Conservation (phyloP, 2,113 vertebrate genomes). For the Fulica atra region DNA sequence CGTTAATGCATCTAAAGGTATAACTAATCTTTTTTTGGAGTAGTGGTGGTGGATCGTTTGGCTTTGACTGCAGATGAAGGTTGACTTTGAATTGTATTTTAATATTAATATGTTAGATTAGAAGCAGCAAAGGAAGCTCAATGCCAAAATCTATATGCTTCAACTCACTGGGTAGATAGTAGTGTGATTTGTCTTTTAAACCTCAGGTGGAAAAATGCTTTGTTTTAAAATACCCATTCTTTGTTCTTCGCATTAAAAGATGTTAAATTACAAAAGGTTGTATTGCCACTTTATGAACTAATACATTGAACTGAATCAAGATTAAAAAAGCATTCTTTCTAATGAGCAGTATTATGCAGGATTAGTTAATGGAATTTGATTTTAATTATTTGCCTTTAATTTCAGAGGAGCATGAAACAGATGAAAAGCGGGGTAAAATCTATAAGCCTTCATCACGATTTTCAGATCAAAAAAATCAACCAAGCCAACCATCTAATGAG, state of each 20-base stretch:
- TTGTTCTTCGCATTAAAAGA: not conserved
- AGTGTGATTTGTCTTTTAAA: not conserved
- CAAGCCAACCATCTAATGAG: slow-evolving; percentile 83
- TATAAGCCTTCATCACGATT: slow-evolving; percentile 95
- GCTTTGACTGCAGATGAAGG: not conserved
- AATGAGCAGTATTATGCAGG: not conserved
- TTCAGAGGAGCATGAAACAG: slow-evolving; percentile 89
- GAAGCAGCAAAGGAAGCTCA: not conserved
- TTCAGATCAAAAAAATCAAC: slow-evolving; percentile 88
- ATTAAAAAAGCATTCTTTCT: not conserved
- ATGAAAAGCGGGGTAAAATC: slow-evolving; percentile 95
- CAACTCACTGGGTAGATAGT: not conserved
- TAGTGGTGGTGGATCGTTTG: not conserved
- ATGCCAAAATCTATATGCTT: not conserved
- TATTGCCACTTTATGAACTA: not conserved
- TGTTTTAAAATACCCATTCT: not conserved
- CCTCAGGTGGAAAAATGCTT: not conserved
- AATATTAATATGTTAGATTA: not conserved
- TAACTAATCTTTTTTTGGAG: not conserved
- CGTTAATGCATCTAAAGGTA: slow-evolving; percentile 96
- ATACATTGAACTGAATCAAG: not conserved
- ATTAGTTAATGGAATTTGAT: not conserved
- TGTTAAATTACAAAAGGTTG: not conserved
- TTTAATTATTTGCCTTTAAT: slow-evolving; percentile 40
- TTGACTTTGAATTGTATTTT: not conserved